Percentiles rank a stretch among this genome's conserved stretches.
These are phyloP conservation scores for Epinephelus malabaricus DNA, from an alignment of 2,797 vertebrate genomes.

Conservation along the genomic window DNA sequence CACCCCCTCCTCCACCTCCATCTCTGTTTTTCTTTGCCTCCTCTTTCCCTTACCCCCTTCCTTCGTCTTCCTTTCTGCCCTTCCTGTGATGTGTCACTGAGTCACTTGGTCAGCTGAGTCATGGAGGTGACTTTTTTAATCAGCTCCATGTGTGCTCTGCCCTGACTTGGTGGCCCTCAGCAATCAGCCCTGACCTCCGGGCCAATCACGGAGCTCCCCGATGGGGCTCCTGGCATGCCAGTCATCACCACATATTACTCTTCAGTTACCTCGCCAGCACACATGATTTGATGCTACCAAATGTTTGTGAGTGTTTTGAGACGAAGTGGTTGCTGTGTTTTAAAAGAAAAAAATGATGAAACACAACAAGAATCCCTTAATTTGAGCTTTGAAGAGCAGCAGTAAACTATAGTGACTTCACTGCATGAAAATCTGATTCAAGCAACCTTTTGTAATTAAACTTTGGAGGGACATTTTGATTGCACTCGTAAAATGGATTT, in stretches of 20 bases:
- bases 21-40: slow-evolving; percentile 33
- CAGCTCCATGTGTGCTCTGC: slow-evolving; percentile 68
- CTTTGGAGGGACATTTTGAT: background rate
- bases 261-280: slow-evolving; percentile 48
- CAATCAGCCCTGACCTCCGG: slow-evolving; percentile 69
- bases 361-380: slow-evolving; percentile 2
- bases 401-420: background rate
- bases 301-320: slow-evolving; percentile 12
- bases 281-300: slow-evolving; percentile 20
- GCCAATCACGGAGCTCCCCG: slow-evolving; percentile 55
- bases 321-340: background rate
- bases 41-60: slow-evolving; percentile 17
- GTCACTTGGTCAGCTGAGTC: slow-evolving; percentile 63
- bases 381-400: background rate
- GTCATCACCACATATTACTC: slow-evolving; percentile 33
- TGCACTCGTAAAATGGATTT: background rate
- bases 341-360: slow-evolving; percentile 5
- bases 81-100: slow-evolving; percentile 55
- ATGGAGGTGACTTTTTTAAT: slow-evolving; percentile 71
- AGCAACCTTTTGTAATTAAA: background rate
- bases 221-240: slow-evolving; percentile 1
- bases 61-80: slow-evolving; percentile 17
- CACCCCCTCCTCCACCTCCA: background rate
- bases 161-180: slow-evolving; percentile 56
- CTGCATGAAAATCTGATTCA: background rate